A percentile compares a stretch with the other conserved stretches of the same genome.
phyloP scores from a whole-genome alignment of 2,113 vertebrate genomes.

The Xiphophorus hellerii region DNA sequence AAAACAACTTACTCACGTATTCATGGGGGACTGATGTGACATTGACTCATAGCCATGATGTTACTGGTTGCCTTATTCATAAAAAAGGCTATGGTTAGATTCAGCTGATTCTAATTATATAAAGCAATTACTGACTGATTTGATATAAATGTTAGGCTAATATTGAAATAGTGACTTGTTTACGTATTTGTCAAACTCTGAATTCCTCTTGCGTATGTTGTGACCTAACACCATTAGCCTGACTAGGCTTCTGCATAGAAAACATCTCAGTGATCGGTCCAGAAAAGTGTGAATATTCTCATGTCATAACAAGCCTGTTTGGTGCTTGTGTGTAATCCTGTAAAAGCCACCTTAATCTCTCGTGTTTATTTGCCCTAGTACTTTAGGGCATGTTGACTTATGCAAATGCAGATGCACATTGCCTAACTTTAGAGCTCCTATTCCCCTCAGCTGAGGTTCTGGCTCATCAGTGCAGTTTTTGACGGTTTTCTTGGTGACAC shows the following conservation, averaged over 20 bases:
- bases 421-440: conserved; percentile 62
- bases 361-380: conserved; percentile 32
- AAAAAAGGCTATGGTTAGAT: conserved; percentile 10
- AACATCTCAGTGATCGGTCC: conserved; percentile 48
- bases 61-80: conserved; percentile 8
- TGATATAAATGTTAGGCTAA: conserved; percentile 60
- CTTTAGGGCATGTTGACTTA: conserved; percentile 52
- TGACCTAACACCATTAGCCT: conserved; percentile 14
- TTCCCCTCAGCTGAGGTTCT: conserved; percentile 59
- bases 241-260: conserved; percentile 42
- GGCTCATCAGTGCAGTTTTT: conserved; percentile 20
- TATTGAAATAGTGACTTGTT: conserved; percentile 66
- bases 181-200: conserved; percentile 59
- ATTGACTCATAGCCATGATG: conserved; percentile 40
- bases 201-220: conserved; percentile 22
- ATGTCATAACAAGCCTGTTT: conserved; percentile 17
- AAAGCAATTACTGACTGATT: conserved; percentile 34
- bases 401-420: conserved; percentile 41
- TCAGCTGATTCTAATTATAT: conserved; percentile 43
- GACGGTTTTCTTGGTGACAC: conserved; percentile 43
- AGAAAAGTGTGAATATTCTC: conserved; percentile 31
- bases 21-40: conserved; percentile 13
- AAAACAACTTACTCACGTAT: conserved; percentile 7
- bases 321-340: conserved; percentile 14
- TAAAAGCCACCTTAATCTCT: conserved; percentile 7